phyloP scores from a whole-genome alignment of 2,113 vertebrate genomes.

The Pedetes capensis region DNA sequence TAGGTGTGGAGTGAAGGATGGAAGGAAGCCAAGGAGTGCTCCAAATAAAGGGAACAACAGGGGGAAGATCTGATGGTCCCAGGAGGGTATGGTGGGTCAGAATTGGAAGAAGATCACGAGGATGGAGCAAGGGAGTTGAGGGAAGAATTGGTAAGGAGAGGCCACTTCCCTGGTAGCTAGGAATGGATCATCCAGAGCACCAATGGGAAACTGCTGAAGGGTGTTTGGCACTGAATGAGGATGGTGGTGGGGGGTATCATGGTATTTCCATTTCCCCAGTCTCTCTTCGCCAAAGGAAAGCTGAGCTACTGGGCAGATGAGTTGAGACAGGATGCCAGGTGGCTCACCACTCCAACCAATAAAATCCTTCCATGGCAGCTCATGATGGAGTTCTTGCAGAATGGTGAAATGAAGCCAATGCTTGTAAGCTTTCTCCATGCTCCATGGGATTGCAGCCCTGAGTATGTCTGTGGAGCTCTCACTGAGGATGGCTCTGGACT shows the following conservation, averaged over 20 bases:
- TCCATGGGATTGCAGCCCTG: too few species aligned
- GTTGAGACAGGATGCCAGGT: neutral
- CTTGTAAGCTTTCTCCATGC: neutral
- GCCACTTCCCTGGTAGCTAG: neutral
- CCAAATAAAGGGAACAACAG: accelerated
- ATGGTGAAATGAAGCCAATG: accelerated
- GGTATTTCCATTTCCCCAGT: neutral
- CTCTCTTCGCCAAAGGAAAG: neutral
- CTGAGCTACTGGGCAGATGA: neutral
- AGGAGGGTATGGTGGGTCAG: neutral
- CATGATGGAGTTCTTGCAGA: neutral
- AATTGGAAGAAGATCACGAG: neutral
- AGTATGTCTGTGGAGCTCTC: neutral
- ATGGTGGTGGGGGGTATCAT: accelerated
- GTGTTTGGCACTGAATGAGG: too few species aligned
- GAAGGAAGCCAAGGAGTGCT: neutral
- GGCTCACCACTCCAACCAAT: neutral
- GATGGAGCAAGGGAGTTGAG: neutral
- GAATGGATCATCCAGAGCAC: too few species aligned
- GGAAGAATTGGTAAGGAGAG: too few species aligned
- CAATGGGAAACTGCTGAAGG: neutral
- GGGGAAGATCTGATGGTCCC: accelerated
- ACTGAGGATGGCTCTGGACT: neutral
- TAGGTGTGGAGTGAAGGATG: neutral
- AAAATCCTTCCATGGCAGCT: neutral